These are phyloP conservation scores for Falco punctatus DNA, from an alignment of 2,113 vertebrate species.

Conservation along the genomic window DNA sequence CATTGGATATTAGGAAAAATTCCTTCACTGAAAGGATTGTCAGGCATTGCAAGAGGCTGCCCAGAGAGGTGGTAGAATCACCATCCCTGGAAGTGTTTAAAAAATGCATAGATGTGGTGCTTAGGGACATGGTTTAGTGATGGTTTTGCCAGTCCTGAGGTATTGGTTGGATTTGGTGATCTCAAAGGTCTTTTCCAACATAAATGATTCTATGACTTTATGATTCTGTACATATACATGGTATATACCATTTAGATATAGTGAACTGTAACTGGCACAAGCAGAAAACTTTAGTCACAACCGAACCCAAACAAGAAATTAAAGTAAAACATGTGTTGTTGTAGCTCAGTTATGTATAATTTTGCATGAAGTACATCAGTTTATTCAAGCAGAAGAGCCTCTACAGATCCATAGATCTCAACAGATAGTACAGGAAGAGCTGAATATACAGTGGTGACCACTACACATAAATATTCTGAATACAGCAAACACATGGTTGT, in stretches of 20 bases:
- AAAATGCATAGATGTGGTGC: no score
- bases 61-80: no score
- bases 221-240: no score
- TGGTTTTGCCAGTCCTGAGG: no score
- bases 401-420: not conserved
- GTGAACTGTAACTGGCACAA: not conserved
- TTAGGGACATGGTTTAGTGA: no score
- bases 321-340: not conserved
- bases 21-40: no score
- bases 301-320: slow-evolving; percentile 2
- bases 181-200: no score
- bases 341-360: not conserved
- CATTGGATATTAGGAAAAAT: no score
- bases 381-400: slow-evolving; percentile 12
- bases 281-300: not conserved
- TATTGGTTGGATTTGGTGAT: no score
- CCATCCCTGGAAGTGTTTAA: no score
- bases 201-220: no score
- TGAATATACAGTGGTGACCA: not conserved
- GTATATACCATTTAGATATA: not conserved
- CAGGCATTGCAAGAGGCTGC: no score
- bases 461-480: not conserved
- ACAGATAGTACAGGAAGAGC: not conserved
- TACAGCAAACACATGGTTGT: not conserved
- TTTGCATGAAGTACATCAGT: not conserved